phyloP scores from a whole-genome alignment of 2,797 vertebrate genomes.

The Danio jaintianensis region DNA sequence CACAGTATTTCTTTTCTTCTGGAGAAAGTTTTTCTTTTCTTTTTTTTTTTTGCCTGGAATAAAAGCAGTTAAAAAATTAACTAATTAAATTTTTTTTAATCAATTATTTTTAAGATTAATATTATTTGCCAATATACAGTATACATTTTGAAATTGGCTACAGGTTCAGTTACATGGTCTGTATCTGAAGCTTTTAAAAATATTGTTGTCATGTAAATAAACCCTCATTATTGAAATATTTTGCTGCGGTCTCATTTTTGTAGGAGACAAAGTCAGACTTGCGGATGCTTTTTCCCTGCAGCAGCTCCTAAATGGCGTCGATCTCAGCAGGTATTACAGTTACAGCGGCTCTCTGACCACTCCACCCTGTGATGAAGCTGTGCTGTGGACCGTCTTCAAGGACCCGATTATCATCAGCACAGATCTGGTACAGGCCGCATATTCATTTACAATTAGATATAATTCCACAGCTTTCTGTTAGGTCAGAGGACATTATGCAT shows the following conservation, averaged over 20 bases:
- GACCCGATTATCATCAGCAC: slow-evolving; percentile 68
- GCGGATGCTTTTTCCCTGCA: slow-evolving; percentile 60
- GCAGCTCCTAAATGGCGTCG: slow-evolving; percentile 67
- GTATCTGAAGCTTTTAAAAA: too few species aligned
- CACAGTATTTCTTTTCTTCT: too few species aligned
- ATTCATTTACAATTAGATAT: not conserved
- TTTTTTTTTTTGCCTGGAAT: too few species aligned
- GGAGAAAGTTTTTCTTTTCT: too few species aligned
- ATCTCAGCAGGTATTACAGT: slow-evolving; percentile 70
- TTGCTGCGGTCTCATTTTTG: not conserved
- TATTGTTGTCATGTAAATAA: too few species aligned
- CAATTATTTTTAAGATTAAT: too few species aligned
- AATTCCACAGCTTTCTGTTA: not conserved
- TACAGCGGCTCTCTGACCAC: slow-evolving; percentile 77
- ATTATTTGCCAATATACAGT: too few species aligned
- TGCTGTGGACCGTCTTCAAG: slow-evolving; percentile 75
- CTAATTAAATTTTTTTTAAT: too few species aligned
- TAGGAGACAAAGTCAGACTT: slow-evolving; percentile 25
- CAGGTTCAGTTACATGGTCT: too few species aligned
- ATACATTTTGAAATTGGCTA: too few species aligned
- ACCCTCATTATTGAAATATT: not conserved
- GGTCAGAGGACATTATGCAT: too few species aligned
- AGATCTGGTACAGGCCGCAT: slow-evolving; percentile 67
- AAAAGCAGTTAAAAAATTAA: too few species aligned
- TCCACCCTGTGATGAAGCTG: slow-evolving; percentile 67